Base-by-base conservation (phyloP, 2,888 invertebrate species). In the Ophion obscuratus region DNA sequence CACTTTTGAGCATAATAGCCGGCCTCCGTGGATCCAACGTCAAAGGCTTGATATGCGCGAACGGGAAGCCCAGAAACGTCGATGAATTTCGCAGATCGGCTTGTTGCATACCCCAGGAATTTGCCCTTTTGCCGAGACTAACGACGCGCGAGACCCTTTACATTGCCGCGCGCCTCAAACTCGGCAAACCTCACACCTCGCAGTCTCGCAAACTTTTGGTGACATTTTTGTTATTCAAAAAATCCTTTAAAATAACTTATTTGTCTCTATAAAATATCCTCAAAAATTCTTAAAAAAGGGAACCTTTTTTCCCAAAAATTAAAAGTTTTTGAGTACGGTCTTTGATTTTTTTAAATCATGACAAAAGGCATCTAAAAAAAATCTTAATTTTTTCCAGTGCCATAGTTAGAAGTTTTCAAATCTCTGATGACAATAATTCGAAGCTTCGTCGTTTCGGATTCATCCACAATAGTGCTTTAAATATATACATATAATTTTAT, bases 1-100 rank as follows among this genome's bases (percentile, higher is more conserved):
- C 97, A 0, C 94, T 98, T 3, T 95, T 98, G 88, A 96, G 96
- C 91, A 96, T 97, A 85, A 93, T 98, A 70, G 96, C 97, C 0
- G 97, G 97, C 61, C 96, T 96, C 92, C 66, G 75, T 47, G 70
- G 70, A 0, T 84, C 87, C 2, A 90, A 91, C 10, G 74, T 92
- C 6, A 88, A 87, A 24, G 98, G 98, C 0, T 95, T 94, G 31
- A 95, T 98, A 68, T 94, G 94, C 36, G 95, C 98, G 2, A 98
- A 98, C 92, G 97, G 97, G 2, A 95, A 95, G 31, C 91, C 95
- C 70, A 94, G 96, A 44, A 95, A 96, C 85, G 95, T 96, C 84
- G 96, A 96, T 89, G 94, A 95, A 81, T 97, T 98, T 89, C 95
- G 97, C 66, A 96, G 96, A 90, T 96, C 97, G 87, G 96, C 97